Evolutionary conservation across 2,888 invertebrate genomes (phyloP).

Genomic region (Torymus tubicola): DNA sequence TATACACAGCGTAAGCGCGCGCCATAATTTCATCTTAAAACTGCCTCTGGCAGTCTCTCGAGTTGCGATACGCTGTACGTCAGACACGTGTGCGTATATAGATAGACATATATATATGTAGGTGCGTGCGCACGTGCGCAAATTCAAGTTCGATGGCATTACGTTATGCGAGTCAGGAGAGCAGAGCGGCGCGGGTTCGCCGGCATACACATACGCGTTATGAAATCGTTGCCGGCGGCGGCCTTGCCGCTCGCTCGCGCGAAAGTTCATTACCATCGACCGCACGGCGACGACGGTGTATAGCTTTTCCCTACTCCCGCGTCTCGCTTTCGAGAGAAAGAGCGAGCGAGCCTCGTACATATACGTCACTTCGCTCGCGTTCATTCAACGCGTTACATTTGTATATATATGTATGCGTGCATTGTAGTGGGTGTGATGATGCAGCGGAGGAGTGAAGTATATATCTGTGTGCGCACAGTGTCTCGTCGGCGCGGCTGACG

Average conservation of each 20-base stretch:
- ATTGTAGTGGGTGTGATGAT: not conserved
- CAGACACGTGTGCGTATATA: not conserved
- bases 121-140: not conserved
- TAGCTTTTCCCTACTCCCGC: constrained; percentile 16
- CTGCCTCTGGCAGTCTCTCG: too few species aligned
- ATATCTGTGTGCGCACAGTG: not conserved
- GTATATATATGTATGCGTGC: not conserved
- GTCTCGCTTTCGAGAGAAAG: not conserved
- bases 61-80: not conserved
- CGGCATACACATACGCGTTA: constrained; percentile 27
- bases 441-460: not conserved
- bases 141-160: constrained; percentile 35
- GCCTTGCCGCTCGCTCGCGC: constrained; percentile 69
- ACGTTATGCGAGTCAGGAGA: constrained; percentile 27
- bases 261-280: constrained; percentile 76
- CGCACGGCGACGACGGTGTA: constrained; percentile 13
- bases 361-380: constrained; percentile 15
- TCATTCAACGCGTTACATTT: constrained; percentile 23
- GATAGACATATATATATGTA: too few species aligned
- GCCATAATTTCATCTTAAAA: too few species aligned
- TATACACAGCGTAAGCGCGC: too few species aligned
- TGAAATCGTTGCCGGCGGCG: constrained; percentile 69
- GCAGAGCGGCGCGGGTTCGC: not conserved
- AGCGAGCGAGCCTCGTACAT: not conserved
- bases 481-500: not conserved